These are phyloP conservation scores for Lasius platythorax DNA, from an alignment of 2,888 invertebrate genomes.

Conservation along the genomic window DNA sequence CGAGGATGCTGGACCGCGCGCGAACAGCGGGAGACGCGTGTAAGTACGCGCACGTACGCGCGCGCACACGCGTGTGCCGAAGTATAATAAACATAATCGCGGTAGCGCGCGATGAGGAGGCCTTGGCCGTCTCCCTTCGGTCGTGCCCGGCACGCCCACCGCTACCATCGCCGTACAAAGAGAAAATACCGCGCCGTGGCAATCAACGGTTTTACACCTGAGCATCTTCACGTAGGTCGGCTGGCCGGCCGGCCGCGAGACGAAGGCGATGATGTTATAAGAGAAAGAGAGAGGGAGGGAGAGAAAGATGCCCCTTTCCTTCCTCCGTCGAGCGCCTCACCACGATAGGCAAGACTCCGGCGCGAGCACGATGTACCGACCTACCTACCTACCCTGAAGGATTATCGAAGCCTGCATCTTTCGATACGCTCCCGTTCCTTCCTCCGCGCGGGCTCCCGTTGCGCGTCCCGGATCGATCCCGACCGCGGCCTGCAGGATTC, in stretches of 20 bases:
- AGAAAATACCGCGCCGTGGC: slow-evolving; percentile 83
- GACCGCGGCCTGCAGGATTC: slow-evolving; percentile 56
- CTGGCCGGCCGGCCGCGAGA: slow-evolving; percentile 61
- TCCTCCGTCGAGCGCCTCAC: slow-evolving; percentile 55
- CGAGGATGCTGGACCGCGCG: slow-evolving; percentile 38
- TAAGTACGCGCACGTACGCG: slow-evolving; percentile 74
- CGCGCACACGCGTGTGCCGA: slow-evolving; percentile 73
- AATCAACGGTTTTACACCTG: slow-evolving; percentile 85
- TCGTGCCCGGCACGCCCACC: slow-evolving; percentile 84
- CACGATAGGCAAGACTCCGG: slow-evolving; percentile 70
- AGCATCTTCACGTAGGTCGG: slow-evolving; percentile 78
- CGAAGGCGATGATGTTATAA: slow-evolving; percentile 1
- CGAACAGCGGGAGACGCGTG: slow-evolving; percentile 55
- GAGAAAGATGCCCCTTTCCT: slow-evolving; percentile 30
- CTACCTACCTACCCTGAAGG: slow-evolving; percentile 76
- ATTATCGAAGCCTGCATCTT: slow-evolving; percentile 77
- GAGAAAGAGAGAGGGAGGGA: slow-evolving; percentile 33
- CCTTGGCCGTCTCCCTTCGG: slow-evolving; percentile 84
- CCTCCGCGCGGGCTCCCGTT: slow-evolving; percentile 74
- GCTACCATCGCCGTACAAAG: slow-evolving; percentile 80
- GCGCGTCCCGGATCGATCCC: slow-evolving; percentile 73
- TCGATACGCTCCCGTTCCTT: slow-evolving; percentile 78
- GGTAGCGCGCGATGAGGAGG: slow-evolving; percentile 83
- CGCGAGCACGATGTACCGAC: slow-evolving; percentile 72
- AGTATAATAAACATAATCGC: slow-evolving; percentile 84